A percentile compares a stretch with the other conserved stretches of the same genome.
These are phyloP conservation scores for Lutjanus campechanus DNA, from an alignment of 2,797 vertebrate species.

Conservation along the genomic window DNA sequence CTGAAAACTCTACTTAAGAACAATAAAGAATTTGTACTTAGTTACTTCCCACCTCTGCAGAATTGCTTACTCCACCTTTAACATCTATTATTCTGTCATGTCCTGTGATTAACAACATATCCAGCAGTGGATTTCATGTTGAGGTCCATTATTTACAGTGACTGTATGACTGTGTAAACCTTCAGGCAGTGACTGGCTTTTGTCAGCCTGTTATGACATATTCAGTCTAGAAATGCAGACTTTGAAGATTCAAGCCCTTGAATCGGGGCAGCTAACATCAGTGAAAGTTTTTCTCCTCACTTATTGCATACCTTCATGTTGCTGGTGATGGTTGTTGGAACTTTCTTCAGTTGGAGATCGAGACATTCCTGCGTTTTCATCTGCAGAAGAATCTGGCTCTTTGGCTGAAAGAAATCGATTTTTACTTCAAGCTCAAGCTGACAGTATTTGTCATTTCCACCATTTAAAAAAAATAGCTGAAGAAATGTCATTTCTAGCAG, in stretches of 20 bases:
- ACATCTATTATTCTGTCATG: background rate
- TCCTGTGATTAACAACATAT: background rate
- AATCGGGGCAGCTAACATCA: no score
- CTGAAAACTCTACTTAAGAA: no score
- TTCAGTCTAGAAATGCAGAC: background rate
- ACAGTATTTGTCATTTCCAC: background rate
- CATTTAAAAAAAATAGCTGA: background rate
- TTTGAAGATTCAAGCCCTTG: background rate
- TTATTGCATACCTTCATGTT: constrained; percentile 50
- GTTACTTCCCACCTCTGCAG: no score
- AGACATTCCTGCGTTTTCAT: constrained; percentile 57
- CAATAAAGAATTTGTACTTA: no score
- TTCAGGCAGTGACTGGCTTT: background rate
- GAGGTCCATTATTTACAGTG: background rate
- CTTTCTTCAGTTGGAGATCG: constrained; percentile 55
- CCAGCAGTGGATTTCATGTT: background rate
- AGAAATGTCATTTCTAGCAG: background rate
- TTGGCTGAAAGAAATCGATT: constrained; percentile 48
- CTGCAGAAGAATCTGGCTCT: constrained; percentile 52
- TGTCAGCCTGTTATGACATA: background rate
- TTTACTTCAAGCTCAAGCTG: constrained; percentile 6
- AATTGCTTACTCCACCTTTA: no score
- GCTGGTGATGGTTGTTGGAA: constrained; percentile 35
- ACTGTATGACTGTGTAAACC: background rate
- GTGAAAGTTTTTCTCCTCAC: background rate